Base-by-base conservation (phyloP, 1,140 invertebrate genomes). In the Mamestra configurata region DNA sequence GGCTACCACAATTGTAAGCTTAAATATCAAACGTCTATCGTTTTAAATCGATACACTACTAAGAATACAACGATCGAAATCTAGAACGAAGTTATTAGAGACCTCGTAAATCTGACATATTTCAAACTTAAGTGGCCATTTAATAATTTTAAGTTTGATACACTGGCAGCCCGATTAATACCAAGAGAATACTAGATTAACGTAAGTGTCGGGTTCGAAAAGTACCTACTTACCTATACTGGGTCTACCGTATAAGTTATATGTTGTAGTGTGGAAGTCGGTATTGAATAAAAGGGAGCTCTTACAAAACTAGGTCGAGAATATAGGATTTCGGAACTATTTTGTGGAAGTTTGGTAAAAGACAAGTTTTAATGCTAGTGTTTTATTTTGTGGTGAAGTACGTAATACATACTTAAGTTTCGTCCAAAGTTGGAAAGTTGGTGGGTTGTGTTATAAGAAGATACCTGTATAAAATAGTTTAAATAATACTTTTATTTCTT, bases 291-390 rank as follows among this genome's bases (percentile, higher is more conserved):
- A 66, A 66, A 66, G 31, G 18, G 61, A 40, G n/a, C 59, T 35
- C 61, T 66, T 66, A 66, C 8, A 22, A 1, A 66, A 59, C 55
- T 59, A 59, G 55, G 55, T 27, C 55, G 55, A 37, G 61, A 66
- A 66, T 66, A 66, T 40, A 66, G 35, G 15, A 27, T 66, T 66
- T 66, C 35, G 18, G 35, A 40, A 66, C 61, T 66, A 40, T 66
- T 66, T 66, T 40, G 35, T 18, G 8, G 8, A 40, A 64, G 31
- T 66, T 66, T 40, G 31, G 61, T 66, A 40, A 40, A 40, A 64
- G 18, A 27, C 53, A 57, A 57, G 53, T 27, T 11, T 57, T 57
- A 57, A 27, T 27, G 53, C 10, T 27, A 57, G 53, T 57, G 3
- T 64, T 64, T 64, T 37, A 64, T 37, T 37, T 40, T 40, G n/a